Base-by-base conservation (phyloP, 37 sponge, comb jelly and placozoan species). In the Theonella swinhoei region DNA sequence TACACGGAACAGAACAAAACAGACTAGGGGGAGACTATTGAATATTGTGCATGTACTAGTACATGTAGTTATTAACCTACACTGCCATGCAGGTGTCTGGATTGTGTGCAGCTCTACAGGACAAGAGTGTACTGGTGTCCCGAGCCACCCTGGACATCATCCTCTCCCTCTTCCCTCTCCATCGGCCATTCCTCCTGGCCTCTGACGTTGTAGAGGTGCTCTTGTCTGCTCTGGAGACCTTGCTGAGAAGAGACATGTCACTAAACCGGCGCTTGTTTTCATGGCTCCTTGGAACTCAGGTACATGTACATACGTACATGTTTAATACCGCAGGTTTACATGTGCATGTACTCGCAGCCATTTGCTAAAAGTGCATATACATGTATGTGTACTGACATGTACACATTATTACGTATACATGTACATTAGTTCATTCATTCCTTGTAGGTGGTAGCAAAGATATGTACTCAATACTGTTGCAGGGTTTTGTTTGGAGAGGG, bases 211-310 rank as follows among this genome's bases (percentile, higher is more conserved):
- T 66, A 38, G 19, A 40, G 36, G 25, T 96, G 54, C 65, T 96
- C 14, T 25, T 69, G 14, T 42, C 95, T 78, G 90, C 93, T 5
- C 83, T 97, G 65, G 43, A 83, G 71, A 87, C 85, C 1, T 78
- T 97, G 26, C 76, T 94, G 20, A 88, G 90, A 34, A 70, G 95
- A 40, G 97, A 97, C 79, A 61, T 85, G 61, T 94, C 97, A 22
- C 88, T 97, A 35, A 87, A 77, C 26, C 70, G 97, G 54, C 70
- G 97, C 17, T 65, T 97, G 30, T 97, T 72, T 72, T 61, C 71
- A 19, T 97, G 97, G 97, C 59, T 94, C 5, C 77, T 85, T 37
- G 96, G 96, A 25, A 47, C 69, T 24, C 20, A 76, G 7, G 77
- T 79, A n/a, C n/a, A n/a, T n/a, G n/a, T n/a, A n/a, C n/a, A n/a